phyloP scores from a whole-genome alignment of 64 coral and sea anemone genomes.

The Pocillopora damicornis region DNA sequence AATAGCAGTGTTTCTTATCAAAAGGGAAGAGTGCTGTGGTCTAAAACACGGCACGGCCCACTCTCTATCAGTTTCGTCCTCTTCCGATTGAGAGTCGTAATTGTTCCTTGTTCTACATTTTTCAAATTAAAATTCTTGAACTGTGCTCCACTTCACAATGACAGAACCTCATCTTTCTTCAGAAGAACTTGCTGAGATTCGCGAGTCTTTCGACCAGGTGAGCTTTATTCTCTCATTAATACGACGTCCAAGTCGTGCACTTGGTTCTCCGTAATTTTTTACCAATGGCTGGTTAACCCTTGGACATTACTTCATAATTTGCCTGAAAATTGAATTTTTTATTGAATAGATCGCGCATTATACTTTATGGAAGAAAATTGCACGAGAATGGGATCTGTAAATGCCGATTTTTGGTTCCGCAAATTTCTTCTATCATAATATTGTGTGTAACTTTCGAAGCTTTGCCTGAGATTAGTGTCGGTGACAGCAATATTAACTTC shows the following conservation, averaged over 20 bases:
- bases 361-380: too few species aligned
- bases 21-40: neutral
- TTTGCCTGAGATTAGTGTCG: too few species aligned
- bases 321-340: too few species aligned
- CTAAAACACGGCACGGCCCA: constrained; percentile 22
- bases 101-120: neutral
- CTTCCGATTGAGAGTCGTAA: neutral
- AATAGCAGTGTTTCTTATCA: neutral
- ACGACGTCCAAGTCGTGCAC: too few species aligned
- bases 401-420: too few species aligned
- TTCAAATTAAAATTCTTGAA: neutral
- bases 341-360: too few species aligned
- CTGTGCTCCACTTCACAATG: neutral
- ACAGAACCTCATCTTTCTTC: constrained; percentile 5
- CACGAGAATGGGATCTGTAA: too few species aligned
- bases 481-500: too few species aligned
- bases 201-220: constrained; percentile 36
- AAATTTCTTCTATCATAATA: too few species aligned
- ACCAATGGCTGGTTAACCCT: neutral
- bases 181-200: constrained; percentile 33
- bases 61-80: neutral
- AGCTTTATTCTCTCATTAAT: neutral
- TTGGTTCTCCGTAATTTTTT: neutral
- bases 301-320: too few species aligned
- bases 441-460: too few species aligned